A percentile compares a stretch with the other conserved stretches of the same genome.
Evolutionary conservation across 2,888 invertebrate species (phyloP).

Genomic region (Theretra japonica): DNA sequence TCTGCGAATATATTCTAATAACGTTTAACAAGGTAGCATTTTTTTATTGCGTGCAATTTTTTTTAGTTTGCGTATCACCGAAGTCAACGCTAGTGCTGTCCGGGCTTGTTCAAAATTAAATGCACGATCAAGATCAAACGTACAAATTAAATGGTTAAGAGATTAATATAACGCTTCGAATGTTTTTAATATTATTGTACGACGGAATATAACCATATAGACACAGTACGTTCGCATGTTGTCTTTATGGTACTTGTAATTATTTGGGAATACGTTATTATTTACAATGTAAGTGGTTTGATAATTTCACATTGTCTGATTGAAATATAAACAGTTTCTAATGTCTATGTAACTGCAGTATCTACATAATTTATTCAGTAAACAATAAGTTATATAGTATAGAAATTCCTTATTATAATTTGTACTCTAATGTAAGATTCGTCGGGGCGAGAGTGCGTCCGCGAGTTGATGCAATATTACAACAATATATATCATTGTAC

Average conservation of each 20-base stretch:
- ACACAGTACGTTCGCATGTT: not conserved
- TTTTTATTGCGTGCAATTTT: not conserved
- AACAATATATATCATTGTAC: slow-evolving; percentile 25
- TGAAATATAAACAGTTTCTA: not conserved
- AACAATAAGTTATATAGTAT: not conserved
- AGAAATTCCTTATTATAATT: slow-evolving; percentile 25
- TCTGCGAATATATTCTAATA: not conserved
- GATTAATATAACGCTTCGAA: not conserved
- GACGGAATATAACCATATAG: not conserved
- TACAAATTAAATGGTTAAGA: slow-evolving; percentile 22
- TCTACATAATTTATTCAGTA: not conserved
- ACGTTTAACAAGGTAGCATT: not conserved
- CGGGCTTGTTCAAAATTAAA: slow-evolving; percentile 11
- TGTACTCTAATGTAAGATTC: not conserved
- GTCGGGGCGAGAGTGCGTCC: not conserved
- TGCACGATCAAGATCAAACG: slow-evolving; percentile 2
- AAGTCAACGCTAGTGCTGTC: slow-evolving; percentile 3
- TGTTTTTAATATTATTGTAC: not conserved
- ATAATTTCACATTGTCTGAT: not conserved
- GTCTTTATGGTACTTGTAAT: not conserved
- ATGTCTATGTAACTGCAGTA: not conserved
- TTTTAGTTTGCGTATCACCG: slow-evolving; percentile 2
- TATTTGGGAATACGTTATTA: not conserved
- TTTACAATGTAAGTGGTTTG: not conserved
- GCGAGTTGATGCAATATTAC: slow-evolving; percentile 12